Conservation (phyloP, 2,888 invertebrate genomes). For the Phortica okadai region DNA sequence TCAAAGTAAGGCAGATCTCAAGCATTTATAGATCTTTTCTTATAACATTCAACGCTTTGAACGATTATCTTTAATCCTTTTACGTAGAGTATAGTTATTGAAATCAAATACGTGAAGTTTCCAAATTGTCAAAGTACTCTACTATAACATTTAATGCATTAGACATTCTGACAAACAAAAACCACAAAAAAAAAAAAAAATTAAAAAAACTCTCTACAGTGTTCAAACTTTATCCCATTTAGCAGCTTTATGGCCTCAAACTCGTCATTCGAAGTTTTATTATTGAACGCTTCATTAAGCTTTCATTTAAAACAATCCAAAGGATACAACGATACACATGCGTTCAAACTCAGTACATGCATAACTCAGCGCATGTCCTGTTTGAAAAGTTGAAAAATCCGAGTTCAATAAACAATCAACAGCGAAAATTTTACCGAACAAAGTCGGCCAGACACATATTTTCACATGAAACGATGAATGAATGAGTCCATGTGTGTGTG, state of each 20-base stretch:
- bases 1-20: too few relatives aligned
- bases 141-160: too few relatives aligned
- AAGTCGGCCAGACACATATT: background rate
- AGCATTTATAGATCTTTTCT: too few relatives aligned
- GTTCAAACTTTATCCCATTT: background rate
- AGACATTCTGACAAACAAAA: too few relatives aligned
- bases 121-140: too few relatives aligned
- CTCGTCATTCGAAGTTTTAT: slow-evolving; percentile 11
- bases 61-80: too few relatives aligned
- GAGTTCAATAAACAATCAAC: too few relatives aligned
- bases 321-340: slow-evolving; percentile 6
- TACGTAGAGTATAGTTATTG: too few relatives aligned
- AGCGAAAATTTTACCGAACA: background rate
- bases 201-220: background rate
- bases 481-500: background rate
- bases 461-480: background rate
- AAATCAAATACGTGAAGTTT: too few relatives aligned
- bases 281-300: slow-evolving; percentile 65
- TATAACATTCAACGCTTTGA: too few relatives aligned
- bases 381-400: background rate
- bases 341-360: background rate
- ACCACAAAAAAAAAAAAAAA: background rate
- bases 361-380: background rate
- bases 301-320: slow-evolving; percentile 65
- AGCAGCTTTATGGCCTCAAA: slow-evolving; percentile 20